phyloP scores from a whole-genome alignment of 1,140 invertebrate genomes.

The Aphaenogaster rudis region DNA sequence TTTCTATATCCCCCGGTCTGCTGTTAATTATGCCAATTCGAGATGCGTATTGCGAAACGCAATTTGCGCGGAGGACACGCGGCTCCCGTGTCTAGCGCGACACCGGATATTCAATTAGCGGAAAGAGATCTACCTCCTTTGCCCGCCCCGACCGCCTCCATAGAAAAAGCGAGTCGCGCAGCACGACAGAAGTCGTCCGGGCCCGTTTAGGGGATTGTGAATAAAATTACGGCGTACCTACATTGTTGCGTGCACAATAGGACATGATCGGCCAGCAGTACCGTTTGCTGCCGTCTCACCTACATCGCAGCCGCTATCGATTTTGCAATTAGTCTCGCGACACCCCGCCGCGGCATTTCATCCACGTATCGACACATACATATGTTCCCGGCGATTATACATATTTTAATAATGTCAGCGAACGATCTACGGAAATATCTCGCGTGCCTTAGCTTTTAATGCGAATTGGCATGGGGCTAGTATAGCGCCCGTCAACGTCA shows the following conservation, averaged over 20 bases:
- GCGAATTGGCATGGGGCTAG: not conserved
- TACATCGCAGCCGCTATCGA: slow-evolving; percentile 23
- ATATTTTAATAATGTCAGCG: slow-evolving; percentile 35
- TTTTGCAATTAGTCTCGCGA: slow-evolving; percentile 45
- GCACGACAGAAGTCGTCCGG: not conserved
- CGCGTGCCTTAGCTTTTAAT: not conserved
- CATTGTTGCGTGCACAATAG: slow-evolving; percentile 17
- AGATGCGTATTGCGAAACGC: slow-evolving; percentile 9
- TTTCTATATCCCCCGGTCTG: not conserved
- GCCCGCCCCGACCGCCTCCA: not conserved
- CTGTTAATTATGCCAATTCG: slow-evolving; percentile 33
- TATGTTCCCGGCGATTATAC: not conserved
- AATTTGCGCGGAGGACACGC: slow-evolving; percentile 16
- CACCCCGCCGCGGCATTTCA: not conserved
- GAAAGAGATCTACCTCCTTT: slow-evolving; percentile 36
- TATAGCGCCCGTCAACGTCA: not conserved
- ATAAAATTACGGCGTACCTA: slow-evolving; percentile 25
- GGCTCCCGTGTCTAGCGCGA: not conserved
- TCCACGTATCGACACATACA: not conserved
- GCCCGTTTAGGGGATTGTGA: not conserved
- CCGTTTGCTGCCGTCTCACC: not conserved
- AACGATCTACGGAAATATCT: slow-evolving; percentile 39
- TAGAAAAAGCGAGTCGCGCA: not conserved
- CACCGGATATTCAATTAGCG: slow-evolving; percentile 57
- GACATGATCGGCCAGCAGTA: not conserved